Conservation (phyloP, 2,888 invertebrate species). For the Strigamia crassipes region DNA sequence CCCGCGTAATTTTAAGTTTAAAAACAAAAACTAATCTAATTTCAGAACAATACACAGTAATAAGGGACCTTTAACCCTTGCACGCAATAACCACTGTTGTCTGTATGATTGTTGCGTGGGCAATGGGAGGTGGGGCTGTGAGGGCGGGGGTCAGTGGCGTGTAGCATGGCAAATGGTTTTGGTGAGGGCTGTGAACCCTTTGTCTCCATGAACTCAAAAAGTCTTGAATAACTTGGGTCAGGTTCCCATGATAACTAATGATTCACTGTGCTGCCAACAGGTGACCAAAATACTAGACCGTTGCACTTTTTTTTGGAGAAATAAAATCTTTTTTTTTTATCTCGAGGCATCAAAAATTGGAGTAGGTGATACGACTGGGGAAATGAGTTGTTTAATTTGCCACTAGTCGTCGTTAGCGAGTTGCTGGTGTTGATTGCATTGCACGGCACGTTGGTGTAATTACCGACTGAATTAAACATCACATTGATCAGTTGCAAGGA, state of each 20-base stretch:
- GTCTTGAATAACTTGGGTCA: slow-evolving; percentile 31
- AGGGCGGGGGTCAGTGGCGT: slow-evolving; percentile 32
- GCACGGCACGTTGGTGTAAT: neutral
- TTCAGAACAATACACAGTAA: neutral
- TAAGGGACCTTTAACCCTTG: neutral
- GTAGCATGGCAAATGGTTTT: slow-evolving; percentile 27
- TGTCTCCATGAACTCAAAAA: slow-evolving; percentile 35
- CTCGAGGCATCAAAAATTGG: neutral
- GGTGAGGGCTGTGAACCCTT: slow-evolving; percentile 29
- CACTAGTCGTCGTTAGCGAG: neutral
- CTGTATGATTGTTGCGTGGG: slow-evolving; percentile 29
- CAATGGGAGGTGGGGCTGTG: slow-evolving; percentile 25
- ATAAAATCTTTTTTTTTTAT: neutral
- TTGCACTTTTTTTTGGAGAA: neutral
- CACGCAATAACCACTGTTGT: slow-evolving; percentile 11
- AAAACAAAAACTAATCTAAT: neutral
- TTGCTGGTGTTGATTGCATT: neutral
- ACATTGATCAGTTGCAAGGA: neutral
- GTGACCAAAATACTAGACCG: slow-evolving; percentile 19
- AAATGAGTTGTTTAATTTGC: neutral
- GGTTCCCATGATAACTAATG: slow-evolving; percentile 26
- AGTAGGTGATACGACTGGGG: neutral
- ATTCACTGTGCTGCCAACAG: slow-evolving; percentile 26
- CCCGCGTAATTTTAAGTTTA: too few relatives aligned
- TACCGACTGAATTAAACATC: neutral